Evolutionary conservation across 2,888 invertebrate species (phyloP), one percentile per base, ranked within the genome.

Genomic region (Colostygia pectinataria): DNA sequence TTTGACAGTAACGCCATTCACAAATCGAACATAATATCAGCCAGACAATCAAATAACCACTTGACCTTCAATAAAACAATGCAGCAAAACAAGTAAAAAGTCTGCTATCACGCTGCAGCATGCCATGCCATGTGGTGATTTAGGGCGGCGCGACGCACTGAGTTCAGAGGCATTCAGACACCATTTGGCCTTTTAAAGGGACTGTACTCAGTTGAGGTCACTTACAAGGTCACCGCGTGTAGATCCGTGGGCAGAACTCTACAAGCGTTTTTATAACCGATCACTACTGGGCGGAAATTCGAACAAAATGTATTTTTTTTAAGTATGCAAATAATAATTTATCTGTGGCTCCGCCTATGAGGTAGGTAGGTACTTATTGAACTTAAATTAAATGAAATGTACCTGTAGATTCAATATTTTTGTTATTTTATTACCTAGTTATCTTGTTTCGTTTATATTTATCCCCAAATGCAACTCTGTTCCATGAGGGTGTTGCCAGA

Each of bases 101-200:
- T 39, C 28, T n/a, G 49, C 32, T 56, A 52, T 56, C 47, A 56
- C 42, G 38, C 61, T 66, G 66, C 63, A 66, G 63, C 65, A 60
- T 68, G 59, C 66, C 64, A 59, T 66, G 59, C 67, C 39, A 38
- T 46, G 45, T 62, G 83, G 45, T 62, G 83, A 87, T 87, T 85
- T 86, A 88, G 80, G 66, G 71, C 71, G 84, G 77, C 86, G 85
- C 80, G 85, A 76, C 83, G 74, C 77, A 66, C 36, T 29, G 41
- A 18, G 33, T 41, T 32, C 37, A 42, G 41, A 41, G 32, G 47
- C 31, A 29, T 42, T 46, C 41, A 27, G 41, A 33, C 44, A 44
- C 27, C 20, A 29, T 37, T 38, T 27, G 53, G 49, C 53, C 47
- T n/a, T n/a, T n/a, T n/a, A 36, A 18, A 52, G 33, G 37, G 50